Conservation (phyloP, 2,888 invertebrate genomes). For the Teleiodes luculella region DNA sequence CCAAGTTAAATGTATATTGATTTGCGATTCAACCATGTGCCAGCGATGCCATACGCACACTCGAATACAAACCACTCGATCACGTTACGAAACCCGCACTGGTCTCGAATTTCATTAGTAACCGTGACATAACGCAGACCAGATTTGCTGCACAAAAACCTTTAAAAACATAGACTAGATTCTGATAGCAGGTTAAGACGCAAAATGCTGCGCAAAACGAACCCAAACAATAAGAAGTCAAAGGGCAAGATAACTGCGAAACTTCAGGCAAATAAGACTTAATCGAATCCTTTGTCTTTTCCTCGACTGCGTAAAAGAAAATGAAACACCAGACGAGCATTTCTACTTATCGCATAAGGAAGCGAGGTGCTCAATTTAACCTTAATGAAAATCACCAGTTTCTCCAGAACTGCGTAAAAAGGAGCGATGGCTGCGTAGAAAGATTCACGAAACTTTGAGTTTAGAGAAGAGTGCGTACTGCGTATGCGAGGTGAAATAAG, state of each 20-base stretch:
- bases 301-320: neutral
- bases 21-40: conserved; percentile 41
- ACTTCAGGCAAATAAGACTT: neutral
- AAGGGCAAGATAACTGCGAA: neutral
- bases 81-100: conserved; percentile 48
- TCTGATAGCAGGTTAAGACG: neutral
- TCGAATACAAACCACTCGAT: conserved; percentile 47
- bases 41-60: conserved; percentile 26
- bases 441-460: too few relatives aligned
- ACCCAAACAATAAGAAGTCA: neutral
- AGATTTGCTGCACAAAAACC: neutral
- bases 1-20: conserved; percentile 30
- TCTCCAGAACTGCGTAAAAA: neutral
- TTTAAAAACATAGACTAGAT: neutral
- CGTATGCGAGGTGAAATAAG: too few relatives aligned
- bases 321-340: neutral
- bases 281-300: neutral
- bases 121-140: conserved; percentile 25
- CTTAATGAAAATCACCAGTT: neutral
- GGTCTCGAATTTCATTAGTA: conserved; percentile 43
- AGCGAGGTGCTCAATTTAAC: neutral
- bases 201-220: conserved; percentile 3
- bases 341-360: neutral
- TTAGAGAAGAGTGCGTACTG: too few relatives aligned
- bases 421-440: neutral